Base-by-base conservation (phyloP, 2,113 vertebrate genomes). In the Paralichthys olivaceus region DNA sequence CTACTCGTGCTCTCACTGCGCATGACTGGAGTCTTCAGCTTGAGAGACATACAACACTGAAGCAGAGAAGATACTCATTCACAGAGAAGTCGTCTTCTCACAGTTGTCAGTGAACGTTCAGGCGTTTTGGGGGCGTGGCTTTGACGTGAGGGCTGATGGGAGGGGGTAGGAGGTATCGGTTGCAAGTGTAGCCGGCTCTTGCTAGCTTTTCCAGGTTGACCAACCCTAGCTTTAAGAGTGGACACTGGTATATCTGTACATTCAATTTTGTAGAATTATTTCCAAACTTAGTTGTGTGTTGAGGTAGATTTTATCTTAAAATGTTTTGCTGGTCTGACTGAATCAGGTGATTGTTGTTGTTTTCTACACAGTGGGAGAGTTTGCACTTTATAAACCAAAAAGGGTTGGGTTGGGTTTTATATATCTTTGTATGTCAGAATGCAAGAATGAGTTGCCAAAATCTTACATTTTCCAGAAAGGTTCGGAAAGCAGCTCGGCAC, bases 381-480 rank as follows among this genome's bases (percentile, higher is more conserved):
- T 34, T 67, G 56, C 77, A 75, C 73, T 76, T 73, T 66, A 61
- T 55, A 57, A 58, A 55, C 17, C 23, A 28, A 60, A 55, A 26
- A 28, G 14, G 55, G 17, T 53, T 11, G n/a, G n/a, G 7, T 53
- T 28, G 17, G 15, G 25, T 49, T 62, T 60, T 29, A n/a, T 7
- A n/a, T n/a, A 53, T 53, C 3, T 53, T 8, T 53, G 5, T 22
- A 53, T 29, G 15, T 9, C n/a, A 6, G 17, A 54, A 70, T 70
- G 12, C 1, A 28, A 17, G 19, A 86, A 40, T 19, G 3, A 69
- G 67, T 70, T 70, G 28, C 47, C 54, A 22, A 25, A 79, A 57
- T 81, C 34, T 79, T 53, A 0, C 11, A 58, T 70, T 67, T 80
- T 85, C 58, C 85, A 92, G 91, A 75, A 64, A 53, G 8, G 4